Evolutionary conservation across 2,113 vertebrate genomes (phyloP).

Genomic region (Nibea albiflora): DNA sequence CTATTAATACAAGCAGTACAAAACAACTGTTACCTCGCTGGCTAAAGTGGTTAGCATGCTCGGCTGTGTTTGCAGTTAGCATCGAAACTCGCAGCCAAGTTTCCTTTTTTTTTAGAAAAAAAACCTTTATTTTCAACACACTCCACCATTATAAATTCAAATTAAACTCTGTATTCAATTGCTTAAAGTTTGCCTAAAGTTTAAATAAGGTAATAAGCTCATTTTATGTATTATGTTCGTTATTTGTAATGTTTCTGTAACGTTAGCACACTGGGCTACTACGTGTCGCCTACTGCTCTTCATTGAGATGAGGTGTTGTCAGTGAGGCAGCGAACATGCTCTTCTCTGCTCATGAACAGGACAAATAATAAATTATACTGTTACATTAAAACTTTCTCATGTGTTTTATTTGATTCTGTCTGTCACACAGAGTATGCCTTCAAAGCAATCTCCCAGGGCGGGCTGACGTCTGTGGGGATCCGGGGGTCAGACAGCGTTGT

Average conservation of each 20-base stretch:
- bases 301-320: not conserved
- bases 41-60: not conserved
- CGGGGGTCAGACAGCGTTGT: constrained; percentile 80
- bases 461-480: constrained; percentile 83
- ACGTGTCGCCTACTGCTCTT: not conserved
- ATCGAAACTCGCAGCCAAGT: not conserved
- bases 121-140: not conserved
- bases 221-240: not conserved
- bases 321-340: not conserved
- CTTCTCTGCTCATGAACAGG: not conserved
- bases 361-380: not conserved
- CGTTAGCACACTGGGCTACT: not conserved
- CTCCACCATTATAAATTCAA: not conserved
- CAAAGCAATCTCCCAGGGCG: constrained; percentile 83
- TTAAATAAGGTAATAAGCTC: not conserved
- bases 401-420: not conserved
- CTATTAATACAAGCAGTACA: not conserved
- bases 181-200: not conserved
- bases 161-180: too few relatives aligned
- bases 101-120: not conserved
- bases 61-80: not conserved
- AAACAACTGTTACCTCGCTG: not conserved
- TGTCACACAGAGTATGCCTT: constrained; percentile 83
- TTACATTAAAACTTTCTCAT: not conserved
- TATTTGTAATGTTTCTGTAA: not conserved